phyloP scores from a whole-genome alignment of 2,113 vertebrate genomes.

The Podarcis muralis region DNA sequence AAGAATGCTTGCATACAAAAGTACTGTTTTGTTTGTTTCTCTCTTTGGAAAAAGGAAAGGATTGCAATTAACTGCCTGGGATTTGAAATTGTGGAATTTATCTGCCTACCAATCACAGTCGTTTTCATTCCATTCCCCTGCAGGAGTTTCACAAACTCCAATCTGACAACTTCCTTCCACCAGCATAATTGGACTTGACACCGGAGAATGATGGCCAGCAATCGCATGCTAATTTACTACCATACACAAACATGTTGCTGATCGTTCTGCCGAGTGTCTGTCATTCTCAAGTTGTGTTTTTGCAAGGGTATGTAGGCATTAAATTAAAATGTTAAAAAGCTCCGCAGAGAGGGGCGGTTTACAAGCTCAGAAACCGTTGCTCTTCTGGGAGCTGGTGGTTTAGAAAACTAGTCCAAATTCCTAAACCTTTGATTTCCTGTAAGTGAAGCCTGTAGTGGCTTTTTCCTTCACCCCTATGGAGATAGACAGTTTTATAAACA shows the following conservation, averaged over 20 bases:
- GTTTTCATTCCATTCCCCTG: background rate
- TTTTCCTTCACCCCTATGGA: slow-evolving; percentile 8
- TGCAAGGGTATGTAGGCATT: slow-evolving; percentile 39
- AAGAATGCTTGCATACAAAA: background rate
- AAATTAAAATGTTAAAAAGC: slow-evolving; percentile 59
- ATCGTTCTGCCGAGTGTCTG: slow-evolving; percentile 50
- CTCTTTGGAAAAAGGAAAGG: slow-evolving; percentile 25
- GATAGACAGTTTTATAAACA: slow-evolving; percentile 18
- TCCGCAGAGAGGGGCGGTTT: slow-evolving; percentile 18
- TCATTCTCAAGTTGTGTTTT: slow-evolving; percentile 48
- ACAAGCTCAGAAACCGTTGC: slow-evolving; percentile 25
- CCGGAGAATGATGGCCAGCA: slow-evolving; percentile 35
- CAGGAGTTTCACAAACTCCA: slow-evolving; percentile 31
- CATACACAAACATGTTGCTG: slow-evolving; percentile 23
- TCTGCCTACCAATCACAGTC: background rate
- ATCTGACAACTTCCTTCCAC: slow-evolving; percentile 38
- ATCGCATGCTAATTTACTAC: slow-evolving; percentile 25
- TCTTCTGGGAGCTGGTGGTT: slow-evolving; percentile 29
- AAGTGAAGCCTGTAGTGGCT: background rate
- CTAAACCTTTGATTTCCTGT: background rate
- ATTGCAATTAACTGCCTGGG: slow-evolving; percentile 5
- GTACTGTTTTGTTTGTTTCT: background rate
- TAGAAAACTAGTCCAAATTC: slow-evolving; percentile 39
- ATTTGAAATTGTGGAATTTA: slow-evolving; percentile 12
- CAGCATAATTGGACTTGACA: slow-evolving; percentile 24